phyloP scores from a whole-genome alignment of 2,888 invertebrate species.

The Drosophila demipolita region DNA sequence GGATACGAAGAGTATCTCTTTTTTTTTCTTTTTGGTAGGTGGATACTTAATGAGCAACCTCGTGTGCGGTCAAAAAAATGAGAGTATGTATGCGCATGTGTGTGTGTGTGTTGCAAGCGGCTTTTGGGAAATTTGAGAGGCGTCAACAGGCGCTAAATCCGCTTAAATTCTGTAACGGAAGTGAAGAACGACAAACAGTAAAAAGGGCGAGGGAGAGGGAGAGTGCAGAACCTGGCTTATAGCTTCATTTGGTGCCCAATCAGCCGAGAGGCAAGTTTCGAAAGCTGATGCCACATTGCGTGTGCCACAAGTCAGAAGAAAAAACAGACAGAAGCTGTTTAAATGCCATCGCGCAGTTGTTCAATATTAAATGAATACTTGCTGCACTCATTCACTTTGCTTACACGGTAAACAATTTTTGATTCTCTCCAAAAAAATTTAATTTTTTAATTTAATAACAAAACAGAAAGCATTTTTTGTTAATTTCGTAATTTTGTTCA shows the following conservation, averaged over 20 bases:
- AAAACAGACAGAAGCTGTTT: conserved; percentile 53
- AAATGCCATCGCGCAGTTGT: conserved; percentile 37
- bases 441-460: background rate
- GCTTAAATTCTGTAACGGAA: conserved; percentile 74
- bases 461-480: background rate
- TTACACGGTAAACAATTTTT: background rate
- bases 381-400: conserved; percentile 32
- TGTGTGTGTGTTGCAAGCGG: conserved; percentile 33
- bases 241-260: conserved; percentile 35
- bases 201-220: background rate
- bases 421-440: background rate
- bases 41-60: conserved; percentile 55
- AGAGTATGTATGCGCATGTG: background rate
- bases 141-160: conserved; percentile 83
- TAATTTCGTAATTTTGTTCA: background rate
- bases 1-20: conserved; percentile 35
- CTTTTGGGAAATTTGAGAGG: conserved; percentile 80
- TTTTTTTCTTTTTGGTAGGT: conserved; percentile 38
- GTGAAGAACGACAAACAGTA: conserved; percentile 36
- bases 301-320: conserved; percentile 39
- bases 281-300: conserved; percentile 53
- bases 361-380: conserved; percentile 65
- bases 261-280: conserved; percentile 28
- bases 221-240: conserved; percentile 12
- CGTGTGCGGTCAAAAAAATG: conserved; percentile 73